Evolutionary conservation across 2,888 invertebrate genomes (phyloP), one percentile per base, ranked within the genome.

Genomic region (Fabriciana adippe): DNA sequence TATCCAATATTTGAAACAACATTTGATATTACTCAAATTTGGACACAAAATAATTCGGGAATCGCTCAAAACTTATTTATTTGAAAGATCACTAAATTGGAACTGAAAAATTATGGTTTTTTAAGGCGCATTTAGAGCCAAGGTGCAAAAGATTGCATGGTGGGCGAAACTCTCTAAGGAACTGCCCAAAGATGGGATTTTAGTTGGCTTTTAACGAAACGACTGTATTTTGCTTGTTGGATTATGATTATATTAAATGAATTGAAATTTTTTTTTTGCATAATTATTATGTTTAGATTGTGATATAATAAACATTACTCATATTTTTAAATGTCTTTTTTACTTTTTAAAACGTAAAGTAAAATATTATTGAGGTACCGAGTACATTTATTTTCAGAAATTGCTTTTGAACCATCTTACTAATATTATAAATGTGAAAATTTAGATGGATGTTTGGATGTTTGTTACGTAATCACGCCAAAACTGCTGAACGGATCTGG

Each of bases 61-160:
- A 53, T 60, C 76, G 82, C 82, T 83, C 82, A 82, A 82, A 77
- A 75, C 73, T 76, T 76, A 83, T 83, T 83, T 83, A 83, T 82
- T 81, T 69, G 75, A 63, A 67, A 74, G 72, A 75, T 76, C 26
- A 59, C 16, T 65, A 74, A 66, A 70, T 6, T 59, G 11, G 51
- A 35, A 63, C 18, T 45, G 41, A 18, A 54, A 35, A 53, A 21
- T 31, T 60, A 15, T 48, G 18, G 16, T 48, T 26, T 59, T n/a
- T 48, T 48, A 18, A 31, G 15, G n/a, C 50, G 13, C 6, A n/a
- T 50, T n/a, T 54, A 54, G 54, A 45, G 6, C 15, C 14, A 16
- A 26, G 4, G 4, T 41, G 6, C 11, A 41, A 41, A 41, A 8
- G 11, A 8, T 41, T 41, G 35, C 35, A 41, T 41, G 8, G 35